Base-by-base conservation (phyloP, 1,140 invertebrate species). In the Idris sp. region DNA sequence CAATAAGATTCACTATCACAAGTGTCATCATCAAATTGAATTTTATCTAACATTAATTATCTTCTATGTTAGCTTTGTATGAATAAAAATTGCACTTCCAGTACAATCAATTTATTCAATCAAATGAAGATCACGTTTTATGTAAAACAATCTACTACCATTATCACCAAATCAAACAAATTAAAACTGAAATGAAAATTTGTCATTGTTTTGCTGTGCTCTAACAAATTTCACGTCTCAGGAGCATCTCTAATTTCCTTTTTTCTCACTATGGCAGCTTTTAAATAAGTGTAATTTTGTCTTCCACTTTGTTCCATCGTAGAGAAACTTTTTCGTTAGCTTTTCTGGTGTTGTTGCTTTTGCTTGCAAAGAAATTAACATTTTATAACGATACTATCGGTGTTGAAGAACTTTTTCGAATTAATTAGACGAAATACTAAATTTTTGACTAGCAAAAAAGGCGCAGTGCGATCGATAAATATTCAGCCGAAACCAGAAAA, bases 401-500 rank as follows among this genome's bases (percentile, higher is more conserved):
- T 16, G n/a, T 38, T 25, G 14, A n/a, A n/a, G n/a, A n/a, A n/a
- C n/a, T n/a, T n/a, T n/a, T n/a, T n/a, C n/a, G n/a, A n/a, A n/a
- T n/a, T n/a, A n/a, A n/a, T n/a, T 28, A n/a, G n/a, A 1, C 36
- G 25, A 65, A 48, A 33, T 44, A 28, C 36, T 48, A 4, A 19
- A 62, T 31, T 49, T 46, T 48, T 40, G 9, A 44, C n/a, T n/a
- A n/a, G 11, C 10, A 35, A 19, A 46, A 51, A 44, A 35, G 22
- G 35, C 16, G 25, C 30, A 38, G 10, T 15, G 19, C 15, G 10
- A 10, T 14, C 41, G 11, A 77, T 77, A 73, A 61, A 77, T 79
- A 77, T 75, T 79, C 68, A 72, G 38, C 25, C 18, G 28, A n/a
- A 58, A 35, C 31, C 38, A 25, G 54, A 68, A 73, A 31, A 46